A percentile compares a stretch with the other conserved stretches of the same genome.
Conservation (phyloP, 2,113 vertebrate genomes). For the Pachypanchax playfairii region DNA sequence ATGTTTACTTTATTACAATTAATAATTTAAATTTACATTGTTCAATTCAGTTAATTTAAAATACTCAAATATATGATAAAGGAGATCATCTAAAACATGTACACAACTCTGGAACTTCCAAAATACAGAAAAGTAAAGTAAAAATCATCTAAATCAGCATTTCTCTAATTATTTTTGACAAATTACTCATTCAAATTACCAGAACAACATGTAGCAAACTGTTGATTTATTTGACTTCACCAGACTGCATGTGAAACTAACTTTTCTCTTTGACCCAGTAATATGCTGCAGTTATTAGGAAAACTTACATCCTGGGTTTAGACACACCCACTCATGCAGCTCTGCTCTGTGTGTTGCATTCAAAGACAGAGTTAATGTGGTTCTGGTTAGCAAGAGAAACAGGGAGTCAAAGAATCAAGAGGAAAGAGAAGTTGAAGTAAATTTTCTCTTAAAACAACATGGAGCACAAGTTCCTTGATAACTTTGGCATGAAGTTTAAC, state of each 20-base stretch:
- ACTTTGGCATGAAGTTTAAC: constrained; percentile 61
- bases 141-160: constrained; percentile 37
- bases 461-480: constrained; percentile 41
- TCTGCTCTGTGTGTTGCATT: constrained; percentile 47
- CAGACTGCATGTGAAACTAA: constrained; percentile 63
- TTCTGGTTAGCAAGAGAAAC: constrained; percentile 69
- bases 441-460: constrained; percentile 71
- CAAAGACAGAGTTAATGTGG: constrained; percentile 67
- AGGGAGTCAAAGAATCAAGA: constrained; percentile 52
- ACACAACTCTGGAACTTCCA: constrained; percentile 27
- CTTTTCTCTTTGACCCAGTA: constrained; percentile 64
- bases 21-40: too few relatives aligned
- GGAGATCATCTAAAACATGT: neutral
- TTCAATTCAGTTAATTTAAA: too few relatives aligned
- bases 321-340: constrained; percentile 35
- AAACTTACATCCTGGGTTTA: constrained; percentile 47
- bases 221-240: constrained; percentile 70
- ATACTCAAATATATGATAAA: too few relatives aligned
- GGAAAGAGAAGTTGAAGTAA: constrained; percentile 54
- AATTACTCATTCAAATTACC: constrained; percentile 52
- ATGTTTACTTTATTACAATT: too few relatives aligned
- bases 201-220: constrained; percentile 39
- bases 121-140: constrained; percentile 7
- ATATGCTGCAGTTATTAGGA: constrained; percentile 68
- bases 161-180: constrained; percentile 56